phyloP scores from a whole-genome alignment of 2,113 vertebrate genomes.

The Mellivora capensis region DNA sequence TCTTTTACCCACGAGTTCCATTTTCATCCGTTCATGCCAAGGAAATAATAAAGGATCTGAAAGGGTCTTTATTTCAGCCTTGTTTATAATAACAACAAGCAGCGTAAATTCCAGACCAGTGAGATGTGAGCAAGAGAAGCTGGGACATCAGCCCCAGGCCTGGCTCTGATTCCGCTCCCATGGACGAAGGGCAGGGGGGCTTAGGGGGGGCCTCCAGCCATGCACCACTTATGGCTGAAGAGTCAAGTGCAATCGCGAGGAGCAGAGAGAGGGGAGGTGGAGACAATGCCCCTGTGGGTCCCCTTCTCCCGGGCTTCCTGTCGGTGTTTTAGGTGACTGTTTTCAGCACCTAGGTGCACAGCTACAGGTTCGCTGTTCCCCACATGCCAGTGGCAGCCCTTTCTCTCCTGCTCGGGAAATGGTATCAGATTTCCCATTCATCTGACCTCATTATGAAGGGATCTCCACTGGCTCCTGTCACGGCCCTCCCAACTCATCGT shows the following conservation, averaged over 20 bases:
- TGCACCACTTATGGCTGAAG: neutral
- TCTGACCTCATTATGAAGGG: neutral
- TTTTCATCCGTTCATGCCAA: neutral
- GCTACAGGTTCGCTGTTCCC: neutral
- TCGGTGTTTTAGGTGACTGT: neutral
- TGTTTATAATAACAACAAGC: neutral
- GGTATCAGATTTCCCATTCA: neutral
- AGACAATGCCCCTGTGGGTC: neutral
- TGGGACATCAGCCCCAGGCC: rapidly evolving
- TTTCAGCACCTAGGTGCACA: rapidly evolving
- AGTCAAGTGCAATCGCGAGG: neutral
- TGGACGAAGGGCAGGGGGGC: neutral
- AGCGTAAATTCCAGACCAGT: neutral
- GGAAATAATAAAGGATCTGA: neutral
- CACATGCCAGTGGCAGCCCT: neutral
- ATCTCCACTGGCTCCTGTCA: neutral
- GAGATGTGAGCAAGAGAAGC: neutral
- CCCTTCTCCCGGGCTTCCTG: neutral
- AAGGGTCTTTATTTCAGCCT: neutral
- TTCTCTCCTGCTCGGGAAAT: neutral
- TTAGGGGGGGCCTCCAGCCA: neutral
- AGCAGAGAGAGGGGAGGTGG: neutral
- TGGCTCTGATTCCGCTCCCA: neutral
- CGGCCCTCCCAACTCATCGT: neutral
- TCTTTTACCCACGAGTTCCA: neutral